Percentiles rank a stretch among this genome's conserved stretches.
phyloP scores from a whole-genome alignment of 2,113 vertebrate species.

The Caloenas nicobarica region DNA sequence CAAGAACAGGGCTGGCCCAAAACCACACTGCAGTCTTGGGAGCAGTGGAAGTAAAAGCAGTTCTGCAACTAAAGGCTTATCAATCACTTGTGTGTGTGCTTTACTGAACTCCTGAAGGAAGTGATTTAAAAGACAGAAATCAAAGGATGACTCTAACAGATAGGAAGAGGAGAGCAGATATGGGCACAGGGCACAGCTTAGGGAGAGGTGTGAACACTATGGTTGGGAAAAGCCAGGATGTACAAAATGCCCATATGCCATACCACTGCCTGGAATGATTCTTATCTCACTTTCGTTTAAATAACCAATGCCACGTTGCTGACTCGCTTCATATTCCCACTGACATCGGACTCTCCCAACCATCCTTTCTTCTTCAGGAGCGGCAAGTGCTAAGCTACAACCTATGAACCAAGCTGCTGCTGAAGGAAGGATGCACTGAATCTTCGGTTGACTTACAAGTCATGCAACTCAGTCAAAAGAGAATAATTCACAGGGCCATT shows the following conservation, averaged over 20 bases:
- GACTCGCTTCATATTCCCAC: neutral
- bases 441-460: neutral
- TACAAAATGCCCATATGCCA: neutral
- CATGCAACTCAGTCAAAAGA: neutral
- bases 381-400: neutral
- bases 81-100: neutral
- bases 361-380: neutral
- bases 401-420: neutral
- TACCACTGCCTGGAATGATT: neutral
- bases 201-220: neutral
- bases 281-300: neutral
- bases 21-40: conserved; percentile 7
- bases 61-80: conserved; percentile 31
- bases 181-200: neutral
- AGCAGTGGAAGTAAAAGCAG: conserved; percentile 40
- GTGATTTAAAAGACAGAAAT: neutral
- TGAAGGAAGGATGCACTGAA: neutral
- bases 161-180: neutral
- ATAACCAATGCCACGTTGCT: neutral
- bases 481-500: neutral
- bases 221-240: neutral
- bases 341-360: neutral
- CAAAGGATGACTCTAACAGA: neutral
- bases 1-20: conserved; percentile 53
- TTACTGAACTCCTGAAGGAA: neutral